Evolutionary conservation across 2,888 invertebrate species (phyloP).

Genomic region (Lomographa bimaculata): DNA sequence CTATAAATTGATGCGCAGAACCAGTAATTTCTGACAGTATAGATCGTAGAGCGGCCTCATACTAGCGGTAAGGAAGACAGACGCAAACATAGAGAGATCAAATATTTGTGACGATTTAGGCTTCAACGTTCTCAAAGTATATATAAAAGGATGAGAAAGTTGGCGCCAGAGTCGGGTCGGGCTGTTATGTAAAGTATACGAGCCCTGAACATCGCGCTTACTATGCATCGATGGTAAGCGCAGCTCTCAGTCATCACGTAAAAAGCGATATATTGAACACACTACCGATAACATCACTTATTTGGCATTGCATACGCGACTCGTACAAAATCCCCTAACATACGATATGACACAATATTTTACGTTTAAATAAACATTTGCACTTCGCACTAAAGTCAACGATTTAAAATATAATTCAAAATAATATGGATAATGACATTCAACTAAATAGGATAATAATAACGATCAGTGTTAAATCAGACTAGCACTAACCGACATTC

Average conservation of each 20-base stretch:
- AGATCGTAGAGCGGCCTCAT: neutral
- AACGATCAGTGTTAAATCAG: slow-evolving; percentile 26
- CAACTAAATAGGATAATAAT: slow-evolving; percentile 47
- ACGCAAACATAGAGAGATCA: slow-evolving; percentile 36
- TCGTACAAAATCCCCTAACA: slow-evolving; percentile 43
- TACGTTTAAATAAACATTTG: slow-evolving; percentile 45
- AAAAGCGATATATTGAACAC: slow-evolving; percentile 21
- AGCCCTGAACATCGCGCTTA: too few species aligned
- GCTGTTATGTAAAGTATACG: slow-evolving; percentile 12
- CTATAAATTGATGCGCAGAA: too few species aligned
- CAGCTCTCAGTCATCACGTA: too few species aligned
- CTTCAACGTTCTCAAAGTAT: slow-evolving; percentile 3
- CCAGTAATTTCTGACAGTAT: too few species aligned
- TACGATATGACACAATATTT: slow-evolving; percentile 58
- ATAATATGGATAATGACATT: slow-evolving; percentile 47
- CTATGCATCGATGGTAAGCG: too few species aligned
- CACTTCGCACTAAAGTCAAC: slow-evolving; percentile 54
- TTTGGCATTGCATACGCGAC: slow-evolving; percentile 45
- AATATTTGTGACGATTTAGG: slow-evolving; percentile 19
- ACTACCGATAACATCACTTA: slow-evolving; percentile 27
- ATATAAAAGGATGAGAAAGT: slow-evolving; percentile 4
- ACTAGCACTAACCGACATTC: slow-evolving; percentile 40
- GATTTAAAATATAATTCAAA: slow-evolving; percentile 50
- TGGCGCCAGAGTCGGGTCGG: slow-evolving; percentile 1
- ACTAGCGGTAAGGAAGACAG: slow-evolving; percentile 30